These are phyloP conservation scores for Brachionus paranguensis DNA, from an alignment of 1,140 invertebrate species.

Conservation along the genomic window DNA sequence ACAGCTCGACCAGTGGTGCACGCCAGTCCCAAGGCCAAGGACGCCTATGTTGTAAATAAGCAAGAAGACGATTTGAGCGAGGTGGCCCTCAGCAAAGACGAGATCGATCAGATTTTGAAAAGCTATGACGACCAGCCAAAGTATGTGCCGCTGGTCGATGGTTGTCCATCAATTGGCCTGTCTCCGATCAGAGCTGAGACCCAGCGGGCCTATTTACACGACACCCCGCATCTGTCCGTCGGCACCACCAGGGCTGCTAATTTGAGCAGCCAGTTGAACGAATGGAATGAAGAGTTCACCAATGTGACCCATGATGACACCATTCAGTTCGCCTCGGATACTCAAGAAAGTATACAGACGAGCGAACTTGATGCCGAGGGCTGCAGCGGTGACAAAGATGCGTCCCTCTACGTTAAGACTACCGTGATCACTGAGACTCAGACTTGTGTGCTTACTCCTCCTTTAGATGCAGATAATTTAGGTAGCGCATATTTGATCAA, in stretches of 20 bases:
- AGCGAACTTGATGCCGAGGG: neutral
- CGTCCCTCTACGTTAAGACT: neutral
- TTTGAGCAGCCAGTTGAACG: neutral
- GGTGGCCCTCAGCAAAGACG: neutral
- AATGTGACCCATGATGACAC: neutral
- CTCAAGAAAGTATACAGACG: neutral
- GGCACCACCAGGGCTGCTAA: neutral
- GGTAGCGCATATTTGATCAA: neutral
- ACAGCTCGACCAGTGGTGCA: constrained; percentile 15
- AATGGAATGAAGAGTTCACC: neutral
- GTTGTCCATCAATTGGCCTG: neutral
- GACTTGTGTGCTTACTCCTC: neutral
- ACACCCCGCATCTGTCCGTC: neutral
- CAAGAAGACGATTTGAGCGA: neutral
- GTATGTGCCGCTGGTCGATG: neutral
- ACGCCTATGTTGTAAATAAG: constrained; percentile 39
- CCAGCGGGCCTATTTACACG: neutral
- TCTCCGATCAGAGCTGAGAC: neutral
- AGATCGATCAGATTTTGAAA: constrained; percentile 8
- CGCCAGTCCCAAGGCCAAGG: constrained; percentile 19
- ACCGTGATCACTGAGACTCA: neutral
- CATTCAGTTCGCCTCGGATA: neutral
- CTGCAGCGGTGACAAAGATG: neutral
- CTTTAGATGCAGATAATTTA: neutral
- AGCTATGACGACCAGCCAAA: neutral